Base-by-base conservation (phyloP, 2,113 vertebrate genomes). In the Hirundichthys speculiger region DNA sequence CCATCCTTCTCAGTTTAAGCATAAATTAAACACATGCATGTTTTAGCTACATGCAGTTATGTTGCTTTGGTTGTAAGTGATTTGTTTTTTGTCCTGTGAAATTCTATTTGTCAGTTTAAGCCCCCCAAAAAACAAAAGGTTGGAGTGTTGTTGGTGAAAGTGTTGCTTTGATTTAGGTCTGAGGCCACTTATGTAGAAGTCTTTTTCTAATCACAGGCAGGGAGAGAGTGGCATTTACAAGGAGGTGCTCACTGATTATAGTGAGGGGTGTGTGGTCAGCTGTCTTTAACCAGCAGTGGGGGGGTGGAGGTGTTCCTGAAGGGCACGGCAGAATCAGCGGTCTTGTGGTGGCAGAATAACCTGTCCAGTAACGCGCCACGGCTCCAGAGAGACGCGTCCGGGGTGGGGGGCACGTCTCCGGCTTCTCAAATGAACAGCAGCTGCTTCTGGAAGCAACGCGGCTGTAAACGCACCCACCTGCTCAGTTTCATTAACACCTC, bases 401-500 rank as follows among this genome's bases (percentile, higher is more conserved):
- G 39, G 56, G 50, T 53, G 63, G 30, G 47, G 39, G 56, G 30
- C 22, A 69, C 64, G 43, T 80, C 48, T 69, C 45, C n/a, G 54
- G 42, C 19, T 55, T 27, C 45, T 61, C 20, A 75, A 74, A 75
- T 53, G 61, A 70, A 51, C 52, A 67, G 57, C 77, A 77, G 77
- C 83, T 87, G 75, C 14, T 16, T 67, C 19, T 73, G 58, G 42
- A 64, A 67, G 68, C 22, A 13, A 41, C 21, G 22, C 38, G 9
- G 2, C 40, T 62, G 30, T 64, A 71, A 84, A 77, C 51, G 58
- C 48, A 42, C 53, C 58, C 61, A 80, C 59, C 64, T 71, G 64
- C 47, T 75, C 78, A 57, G 77, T 87, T 86, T 79, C 71, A 85
- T 79, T 73, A 85, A 84, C 82, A 80, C 78, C 64, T 73, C 42